Evolutionary conservation across 2,797 vertebrate species (phyloP).

Genomic region (Scolopax bukidnonensis): DNA sequence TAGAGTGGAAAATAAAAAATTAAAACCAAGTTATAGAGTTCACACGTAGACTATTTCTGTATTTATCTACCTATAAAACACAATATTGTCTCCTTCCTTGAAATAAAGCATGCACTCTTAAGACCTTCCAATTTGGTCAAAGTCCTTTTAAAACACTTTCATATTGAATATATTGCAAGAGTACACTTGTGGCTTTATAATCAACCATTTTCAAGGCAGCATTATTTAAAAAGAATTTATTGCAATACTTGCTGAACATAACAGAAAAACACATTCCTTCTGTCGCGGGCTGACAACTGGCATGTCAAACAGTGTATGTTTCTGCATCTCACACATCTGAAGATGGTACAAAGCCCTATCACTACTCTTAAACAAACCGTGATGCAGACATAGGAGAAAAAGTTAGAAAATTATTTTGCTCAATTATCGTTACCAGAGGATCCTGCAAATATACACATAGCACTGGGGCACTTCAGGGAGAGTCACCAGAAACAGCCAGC

Average conservation of each 20-base stretch:
- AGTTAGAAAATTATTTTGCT: not conserved
- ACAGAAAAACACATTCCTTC: not conserved
- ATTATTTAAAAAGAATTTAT: not conserved
- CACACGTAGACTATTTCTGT: not conserved
- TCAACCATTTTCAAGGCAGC: not conserved
- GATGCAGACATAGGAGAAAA: not conserved
- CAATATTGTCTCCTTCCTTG: not conserved
- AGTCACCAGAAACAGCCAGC: not conserved
- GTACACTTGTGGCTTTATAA: not conserved
- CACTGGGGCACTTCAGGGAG: not conserved
- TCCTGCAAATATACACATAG: rapidly evolving
- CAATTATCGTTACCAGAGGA: not conserved
- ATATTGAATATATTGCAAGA: not conserved
- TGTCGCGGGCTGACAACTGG: not conserved
- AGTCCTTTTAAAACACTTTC: not conserved
- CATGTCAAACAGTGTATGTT: not conserved
- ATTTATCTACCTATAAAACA: not conserved
- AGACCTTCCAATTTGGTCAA: not conserved
- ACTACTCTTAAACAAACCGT: not conserved
- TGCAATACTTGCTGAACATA: not conserved
- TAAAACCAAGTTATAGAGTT: not conserved
- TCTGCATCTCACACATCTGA: not conserved
- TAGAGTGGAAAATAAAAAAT: not conserved
- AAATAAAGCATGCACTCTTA: not conserved
- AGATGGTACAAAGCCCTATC: not conserved